phyloP scores from a whole-genome alignment of 2,113 vertebrate genomes.

The Patagioenas fasciata region DNA sequence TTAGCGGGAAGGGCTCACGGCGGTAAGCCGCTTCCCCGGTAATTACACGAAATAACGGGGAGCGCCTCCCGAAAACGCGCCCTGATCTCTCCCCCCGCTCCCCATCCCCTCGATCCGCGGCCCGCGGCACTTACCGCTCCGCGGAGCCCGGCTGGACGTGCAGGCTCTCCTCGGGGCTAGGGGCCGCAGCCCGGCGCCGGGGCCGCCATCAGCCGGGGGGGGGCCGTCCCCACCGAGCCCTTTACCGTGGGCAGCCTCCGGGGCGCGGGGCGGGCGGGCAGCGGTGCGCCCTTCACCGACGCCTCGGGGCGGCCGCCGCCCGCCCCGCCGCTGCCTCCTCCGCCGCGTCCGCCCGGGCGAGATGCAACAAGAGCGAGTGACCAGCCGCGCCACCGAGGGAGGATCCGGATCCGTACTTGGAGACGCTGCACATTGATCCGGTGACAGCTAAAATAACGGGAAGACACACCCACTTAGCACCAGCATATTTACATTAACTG shows the following conservation, averaged over 20 bases:
- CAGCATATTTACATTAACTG: constrained; percentile 73
- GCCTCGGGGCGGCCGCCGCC: neutral
- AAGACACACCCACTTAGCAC: constrained; percentile 87
- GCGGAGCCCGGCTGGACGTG: neutral
- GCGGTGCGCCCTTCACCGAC: neutral
- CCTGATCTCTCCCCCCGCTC: neutral
- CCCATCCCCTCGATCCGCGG: neutral
- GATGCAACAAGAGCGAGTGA: constrained; percentile 71
- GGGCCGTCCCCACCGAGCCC: neutral
- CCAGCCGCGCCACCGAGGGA: constrained; percentile 76
- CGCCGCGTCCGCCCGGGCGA: constrained; percentile 27
- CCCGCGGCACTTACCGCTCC: neutral
- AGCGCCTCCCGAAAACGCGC: constrained; percentile 24
- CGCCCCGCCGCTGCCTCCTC: neutral
- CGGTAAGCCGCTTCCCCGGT: constrained; percentile 75
- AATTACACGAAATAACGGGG: constrained; percentile 77
- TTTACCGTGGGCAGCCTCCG: neutral
- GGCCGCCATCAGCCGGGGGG: neutral
- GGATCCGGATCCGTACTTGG: constrained; percentile 69
- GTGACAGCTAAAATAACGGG: constrained; percentile 86
- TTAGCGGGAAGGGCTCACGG: constrained; percentile 74
- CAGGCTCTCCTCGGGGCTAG: neutral
- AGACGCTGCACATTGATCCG: constrained; percentile 77
- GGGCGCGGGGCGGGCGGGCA: constrained; percentile 58
- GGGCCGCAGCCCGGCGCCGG: neutral